Conservation (phyloP, 2,113 vertebrate genomes). For the Grantiella picta region DNA sequence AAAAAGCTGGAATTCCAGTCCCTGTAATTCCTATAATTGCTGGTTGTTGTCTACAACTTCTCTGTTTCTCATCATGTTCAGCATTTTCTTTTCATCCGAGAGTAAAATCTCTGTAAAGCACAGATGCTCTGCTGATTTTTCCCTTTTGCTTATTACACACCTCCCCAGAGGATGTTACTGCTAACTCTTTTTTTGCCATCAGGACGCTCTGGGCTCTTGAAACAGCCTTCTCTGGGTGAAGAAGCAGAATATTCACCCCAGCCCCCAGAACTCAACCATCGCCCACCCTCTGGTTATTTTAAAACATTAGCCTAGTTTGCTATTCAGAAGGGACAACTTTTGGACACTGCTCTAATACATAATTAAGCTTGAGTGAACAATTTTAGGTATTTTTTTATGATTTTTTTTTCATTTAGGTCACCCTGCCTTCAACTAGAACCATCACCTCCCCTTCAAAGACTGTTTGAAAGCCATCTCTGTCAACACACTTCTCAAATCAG, state of each 20-base stretch:
- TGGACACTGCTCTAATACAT: background rate
- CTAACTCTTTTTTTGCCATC: background rate
- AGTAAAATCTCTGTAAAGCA: background rate
- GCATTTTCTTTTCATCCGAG: background rate
- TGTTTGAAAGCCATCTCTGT: conserved; percentile 45
- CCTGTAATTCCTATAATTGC: background rate
- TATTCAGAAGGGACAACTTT: background rate
- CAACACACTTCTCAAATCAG: conserved; percentile 48
- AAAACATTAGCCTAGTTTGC: background rate
- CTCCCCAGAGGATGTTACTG: background rate
- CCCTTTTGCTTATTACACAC: background rate
- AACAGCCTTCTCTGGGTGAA: background rate
- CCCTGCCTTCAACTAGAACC: background rate
- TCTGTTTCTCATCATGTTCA: background rate
- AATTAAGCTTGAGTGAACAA: background rate
- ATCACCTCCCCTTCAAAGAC: conserved; percentile 39
- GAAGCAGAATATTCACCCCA: background rate
- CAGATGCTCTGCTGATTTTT: background rate
- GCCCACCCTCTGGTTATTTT: background rate
- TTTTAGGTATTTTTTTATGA: background rate
- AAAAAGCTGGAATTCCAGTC: background rate
- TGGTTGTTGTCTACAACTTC: background rate
- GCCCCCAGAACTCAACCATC: background rate
- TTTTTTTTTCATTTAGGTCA: background rate
- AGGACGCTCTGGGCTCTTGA: background rate